Evolutionary conservation across 1,140 invertebrate genomes (phyloP).

Genomic region (Meloidogyne hapla): DNA sequence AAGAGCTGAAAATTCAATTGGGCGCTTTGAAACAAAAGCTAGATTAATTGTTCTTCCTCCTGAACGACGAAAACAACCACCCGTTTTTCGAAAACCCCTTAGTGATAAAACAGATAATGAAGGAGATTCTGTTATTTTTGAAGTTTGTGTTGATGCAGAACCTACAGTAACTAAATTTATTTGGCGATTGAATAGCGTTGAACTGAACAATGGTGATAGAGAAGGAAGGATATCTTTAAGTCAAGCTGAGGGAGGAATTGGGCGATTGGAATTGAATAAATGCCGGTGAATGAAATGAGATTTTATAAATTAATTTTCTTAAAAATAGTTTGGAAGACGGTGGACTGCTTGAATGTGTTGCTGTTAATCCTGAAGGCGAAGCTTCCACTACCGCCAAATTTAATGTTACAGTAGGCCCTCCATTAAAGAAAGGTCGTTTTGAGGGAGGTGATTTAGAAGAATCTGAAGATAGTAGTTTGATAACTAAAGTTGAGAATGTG

Average conservation of each 20-base stretch:
- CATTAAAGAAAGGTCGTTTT: constrained; percentile 22
- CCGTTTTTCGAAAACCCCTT: constrained; percentile 55
- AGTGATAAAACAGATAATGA: constrained; percentile 56
- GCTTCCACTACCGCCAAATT: constrained; percentile 44
- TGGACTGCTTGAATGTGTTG: constrained; percentile 46
- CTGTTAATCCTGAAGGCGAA: constrained; percentile 57
- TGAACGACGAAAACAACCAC: constrained; percentile 60
- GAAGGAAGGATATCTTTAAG: neutral
- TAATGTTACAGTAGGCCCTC: constrained; percentile 41
- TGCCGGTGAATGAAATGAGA: neutral
- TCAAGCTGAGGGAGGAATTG: constrained; percentile 7
- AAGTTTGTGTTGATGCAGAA: constrained; percentile 60
- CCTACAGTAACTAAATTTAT: constrained; percentile 51
- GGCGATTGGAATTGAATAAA: neutral
- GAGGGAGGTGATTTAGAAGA: constrained; percentile 28
- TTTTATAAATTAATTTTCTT: neutral
- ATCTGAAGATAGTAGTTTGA: constrained; percentile 1
- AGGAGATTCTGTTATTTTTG: constrained; percentile 58
- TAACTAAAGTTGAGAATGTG: neutral
- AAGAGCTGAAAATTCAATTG: constrained; percentile 58
- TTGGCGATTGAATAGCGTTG: constrained; percentile 58
- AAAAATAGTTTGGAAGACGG: constrained; percentile 48
- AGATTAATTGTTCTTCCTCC: constrained; percentile 56
- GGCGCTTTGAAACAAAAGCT: constrained; percentile 62
- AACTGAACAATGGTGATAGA: constrained; percentile 24